Base-by-base conservation (phyloP, 2,888 invertebrate genomes). In the Crepidodera aurea region DNA sequence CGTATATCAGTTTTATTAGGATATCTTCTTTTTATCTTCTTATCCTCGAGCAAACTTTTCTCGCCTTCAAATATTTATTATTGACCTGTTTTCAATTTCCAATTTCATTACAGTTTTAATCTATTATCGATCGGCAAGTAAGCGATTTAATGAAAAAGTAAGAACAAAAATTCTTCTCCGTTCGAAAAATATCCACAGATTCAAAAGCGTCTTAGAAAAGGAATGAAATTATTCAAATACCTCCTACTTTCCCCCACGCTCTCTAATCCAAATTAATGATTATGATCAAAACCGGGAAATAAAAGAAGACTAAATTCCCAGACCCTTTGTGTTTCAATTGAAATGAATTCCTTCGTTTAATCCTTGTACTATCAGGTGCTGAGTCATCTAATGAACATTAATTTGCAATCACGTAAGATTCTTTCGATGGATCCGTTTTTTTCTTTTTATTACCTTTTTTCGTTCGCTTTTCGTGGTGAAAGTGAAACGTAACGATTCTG, bases 381-480 rank as follows among this genome's bases (percentile, higher is more conserved):
- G 62, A 62, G 54, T 62, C 62, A 62, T 62, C 62, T 62, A 54
- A 62, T 59, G 58, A 62, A 59, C 62, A 62, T 62, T 62, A 62
- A 62, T 62, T 62, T 54, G 62, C 62, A 58, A 62, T 62, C 58
- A 59, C 58, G 40, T 25, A 40, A 32, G 54, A 55, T 58, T 57
- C 62, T 53, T 54, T 62, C 50, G 53, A 44, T 57, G 34, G 48
- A 60, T 54, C 51, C 56, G 27, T 56, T 51, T 56, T 50, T 56
- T 40, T 22, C 18, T 27, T 58, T 58, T 54, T 53, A 34, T 54
- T 29, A 12, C 39, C 13, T 54, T 60, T 62, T n/a, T 40, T 44
- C 44, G 22, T 34, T 39, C 19, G 19, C 44, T 3, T 18, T 59
- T 54, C 58, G 54, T 34, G 34, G 54, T 34, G 53, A 59, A 55